Evolutionary conservation across 2,888 invertebrate species (phyloP), one percentile per base, ranked within the genome.

Genomic region (Brassicogethes aeneus): DNA sequence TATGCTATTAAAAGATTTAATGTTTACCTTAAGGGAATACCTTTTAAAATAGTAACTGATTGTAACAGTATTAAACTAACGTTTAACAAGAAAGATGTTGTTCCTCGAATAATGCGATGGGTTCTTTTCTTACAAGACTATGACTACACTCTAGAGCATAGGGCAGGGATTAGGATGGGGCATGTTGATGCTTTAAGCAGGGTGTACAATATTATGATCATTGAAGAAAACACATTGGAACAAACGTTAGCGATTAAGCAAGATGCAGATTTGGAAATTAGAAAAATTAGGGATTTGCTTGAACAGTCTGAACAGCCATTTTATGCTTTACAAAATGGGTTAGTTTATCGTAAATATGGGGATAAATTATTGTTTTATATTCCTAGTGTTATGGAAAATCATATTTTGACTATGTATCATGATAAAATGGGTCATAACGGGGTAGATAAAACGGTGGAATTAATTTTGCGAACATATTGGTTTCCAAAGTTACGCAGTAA

Each of bases 131-230:
- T 23, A 5, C 23, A 23, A 23, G 12, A 35, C 15, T 35, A 35
- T 16, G 8, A 10, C 5, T 35, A 14, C 15, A 15, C 13, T 15
- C 13, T 35, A 15, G 16, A 15, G 7, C 36, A 35, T 15, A 14
- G 36, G 3, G 8, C 13, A 35, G 36, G 5, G n/a, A 23, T 7
- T n/a, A n/a, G 12, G 15, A 35, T 35, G 36, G 3, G 5, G 14
- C 36, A 35, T 15, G 36, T 15, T 3, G 36, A 35, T 35, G 36
- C 36, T 8, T 16, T 35, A 15, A 35, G 36, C 36, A 14, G 36
- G 3, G 36, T 16, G 3, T 16, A 35, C 16, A 35, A 35, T 16
- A 35, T 35, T 35, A 8, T 14, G 7, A 15, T 35, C 5, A 5
- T 35, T 8, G 36, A 35, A 35, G 8, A 14, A 8, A 35, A 35